Percentiles rank a stretch among this genome's conserved stretches.
phyloP scores from a whole-genome alignment of 2,113 vertebrate species.

The Cinclus cinclus region DNA sequence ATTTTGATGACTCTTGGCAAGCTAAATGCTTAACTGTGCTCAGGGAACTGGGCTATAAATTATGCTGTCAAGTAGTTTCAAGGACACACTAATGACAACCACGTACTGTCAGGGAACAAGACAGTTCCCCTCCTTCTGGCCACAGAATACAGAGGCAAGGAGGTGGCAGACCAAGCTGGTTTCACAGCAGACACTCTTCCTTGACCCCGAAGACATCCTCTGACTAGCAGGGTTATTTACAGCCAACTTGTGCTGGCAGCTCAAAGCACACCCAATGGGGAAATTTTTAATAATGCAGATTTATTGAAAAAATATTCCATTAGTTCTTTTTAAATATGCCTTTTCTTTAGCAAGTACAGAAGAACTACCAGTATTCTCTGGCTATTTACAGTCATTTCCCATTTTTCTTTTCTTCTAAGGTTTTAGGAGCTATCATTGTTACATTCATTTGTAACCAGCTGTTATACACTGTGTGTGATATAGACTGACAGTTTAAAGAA shows the following conservation, averaged over 20 bases:
- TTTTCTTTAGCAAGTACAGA: neutral
- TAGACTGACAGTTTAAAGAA: neutral
- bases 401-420: neutral
- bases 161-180: neutral
- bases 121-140: neutral
- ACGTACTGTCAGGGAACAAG: neutral
- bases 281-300: neutral
- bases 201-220: neutral
- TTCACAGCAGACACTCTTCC: neutral
- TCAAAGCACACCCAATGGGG: neutral
- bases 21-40: neutral
- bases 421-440: neutral
- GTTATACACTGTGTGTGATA: neutral
- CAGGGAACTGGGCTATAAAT: conserved; percentile 7
- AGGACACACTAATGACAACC: conserved; percentile 14
- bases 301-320: neutral
- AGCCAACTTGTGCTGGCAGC: neutral
- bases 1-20: conserved; percentile 34
- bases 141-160: neutral
- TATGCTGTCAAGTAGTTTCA: conserved; percentile 18
- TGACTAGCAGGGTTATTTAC: neutral
- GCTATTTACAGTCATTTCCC: neutral
- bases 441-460: neutral
- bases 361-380: neutral
- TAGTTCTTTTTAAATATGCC: neutral